Evolutionary conservation across 1,140 invertebrate genomes (phyloP), one percentile per base, ranked within the genome.

Genomic region (Drosophila gunungcola): DNA sequence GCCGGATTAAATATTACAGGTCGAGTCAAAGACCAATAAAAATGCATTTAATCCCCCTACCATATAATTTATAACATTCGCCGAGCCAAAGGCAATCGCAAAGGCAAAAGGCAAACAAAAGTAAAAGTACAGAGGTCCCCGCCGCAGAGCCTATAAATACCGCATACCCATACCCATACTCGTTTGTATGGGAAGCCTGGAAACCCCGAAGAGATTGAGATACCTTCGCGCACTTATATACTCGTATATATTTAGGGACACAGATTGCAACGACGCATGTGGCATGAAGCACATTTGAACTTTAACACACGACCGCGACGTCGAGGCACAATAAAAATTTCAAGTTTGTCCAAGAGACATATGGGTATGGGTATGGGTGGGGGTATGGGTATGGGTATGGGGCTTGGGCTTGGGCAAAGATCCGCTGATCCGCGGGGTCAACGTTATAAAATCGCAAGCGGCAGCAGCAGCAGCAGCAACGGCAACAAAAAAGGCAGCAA

Each of bases 361-460:
- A 65, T 21, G 16, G 16, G 16, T 21, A 21, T 21, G 16, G 16
- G 16, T 21, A 21, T 21, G 16, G 16, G 16, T 21, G 16, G 16
- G 16, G 16, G 16, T 21, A 21, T 21, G 16, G 16, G 16, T 21
- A 21, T 21, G 16, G 16, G 16, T 21, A n/a, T n/a, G n/a, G n/a
- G n/a, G n/a, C n/a, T n/a, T n/a, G n/a, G n/a, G n/a, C 16, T 21
- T 76, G 75, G 69, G 52, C 76, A 78, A 56, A 80, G 85, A 78
- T 79, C 83, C 60, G 72, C 62, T 88, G 73, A 89, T 70, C 84
- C 68, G 69, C 51, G 75, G 84, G 84, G 84, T 88, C 84, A 88
- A 88, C 67, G 88, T 80, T 88, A 88, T 88, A 88, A 88, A 88
- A 88, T 84, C 84, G 83, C 73, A 73, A 69, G 64, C 77, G 38